Conservation (phyloP, 2,113 vertebrate species). For the Passer domesticus region DNA sequence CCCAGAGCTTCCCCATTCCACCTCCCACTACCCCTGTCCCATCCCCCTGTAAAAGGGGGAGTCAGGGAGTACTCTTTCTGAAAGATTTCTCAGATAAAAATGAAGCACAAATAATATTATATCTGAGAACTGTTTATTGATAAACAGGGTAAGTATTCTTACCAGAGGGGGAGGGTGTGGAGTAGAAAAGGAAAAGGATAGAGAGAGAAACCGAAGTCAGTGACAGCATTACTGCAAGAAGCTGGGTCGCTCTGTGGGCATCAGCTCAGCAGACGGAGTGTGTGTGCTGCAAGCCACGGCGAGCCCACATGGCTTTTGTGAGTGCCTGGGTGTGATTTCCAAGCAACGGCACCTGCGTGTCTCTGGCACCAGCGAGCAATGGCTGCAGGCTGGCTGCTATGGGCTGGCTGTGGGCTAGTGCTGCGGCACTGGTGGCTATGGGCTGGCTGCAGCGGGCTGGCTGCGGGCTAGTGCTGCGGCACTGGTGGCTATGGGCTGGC, state of each 20-base stretch:
- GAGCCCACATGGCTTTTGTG: neutral
- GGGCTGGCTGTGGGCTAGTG: too few relatives aligned
- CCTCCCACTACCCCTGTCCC: neutral
- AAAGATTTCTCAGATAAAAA: neutral
- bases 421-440: too few relatives aligned
- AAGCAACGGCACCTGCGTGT: neutral
- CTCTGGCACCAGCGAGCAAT: neutral
- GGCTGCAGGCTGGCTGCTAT: neutral
- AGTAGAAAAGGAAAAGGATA: neutral
- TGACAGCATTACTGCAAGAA: neutral
- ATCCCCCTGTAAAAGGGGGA: neutral
- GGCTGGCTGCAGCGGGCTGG: too few relatives aligned
- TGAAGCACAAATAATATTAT: neutral
- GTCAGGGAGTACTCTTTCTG: neutral
- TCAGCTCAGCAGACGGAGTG: neutral
- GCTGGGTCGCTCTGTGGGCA: neutral
- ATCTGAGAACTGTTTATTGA: neutral
- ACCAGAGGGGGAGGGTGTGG: neutral
- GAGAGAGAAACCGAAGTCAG: neutral
- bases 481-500: too few relatives aligned
- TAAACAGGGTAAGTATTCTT: neutral
- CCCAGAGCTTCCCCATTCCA: neutral
- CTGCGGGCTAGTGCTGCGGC: too few relatives aligned
- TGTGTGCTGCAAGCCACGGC: neutral
- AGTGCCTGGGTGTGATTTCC: neutral